Evolutionary conservation across 2,797 vertebrate species (phyloP).

Genomic region (Eleutherodactylus coqui): DNA sequence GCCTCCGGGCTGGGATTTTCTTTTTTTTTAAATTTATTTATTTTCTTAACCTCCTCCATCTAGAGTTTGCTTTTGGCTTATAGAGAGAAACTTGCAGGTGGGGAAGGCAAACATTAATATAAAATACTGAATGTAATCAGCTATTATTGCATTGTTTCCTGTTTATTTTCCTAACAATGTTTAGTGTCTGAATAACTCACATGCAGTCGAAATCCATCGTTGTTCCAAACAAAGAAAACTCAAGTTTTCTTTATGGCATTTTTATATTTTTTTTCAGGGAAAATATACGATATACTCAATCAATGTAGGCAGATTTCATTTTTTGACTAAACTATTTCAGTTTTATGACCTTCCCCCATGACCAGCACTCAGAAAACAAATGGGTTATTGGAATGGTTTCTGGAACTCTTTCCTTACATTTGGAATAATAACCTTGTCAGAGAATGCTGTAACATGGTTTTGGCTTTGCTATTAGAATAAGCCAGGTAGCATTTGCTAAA

Average conservation of each 20-base stretch:
- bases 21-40: slow-evolving; percentile 41
- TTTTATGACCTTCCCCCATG: background rate
- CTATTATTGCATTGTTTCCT: slow-evolving; percentile 32
- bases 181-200: slow-evolving; percentile 9
- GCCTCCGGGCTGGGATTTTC: slow-evolving; percentile 43
- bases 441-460: background rate
- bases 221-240: background rate
- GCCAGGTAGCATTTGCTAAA: background rate
- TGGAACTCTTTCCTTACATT: background rate
- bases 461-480: background rate
- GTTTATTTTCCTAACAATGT: slow-evolving; percentile 28
- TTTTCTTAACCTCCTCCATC: slow-evolving; percentile 33
- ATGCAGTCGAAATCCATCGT: background rate
- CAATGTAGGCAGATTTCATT: background rate
- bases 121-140: slow-evolving; percentile 8
- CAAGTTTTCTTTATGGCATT: background rate
- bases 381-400: too few species aligned
- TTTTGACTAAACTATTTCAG: background rate
- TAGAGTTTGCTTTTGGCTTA: slow-evolving; percentile 36
- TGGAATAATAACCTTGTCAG: background rate
- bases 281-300: background rate
- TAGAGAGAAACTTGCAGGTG: slow-evolving; percentile 33
- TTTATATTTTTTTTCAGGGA: background rate
- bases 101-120: slow-evolving; percentile 27
- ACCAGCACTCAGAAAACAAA: background rate